phyloP scores from a whole-genome alignment of 2,113 vertebrate genomes.

The Chiloscyllium plagiosum region DNA sequence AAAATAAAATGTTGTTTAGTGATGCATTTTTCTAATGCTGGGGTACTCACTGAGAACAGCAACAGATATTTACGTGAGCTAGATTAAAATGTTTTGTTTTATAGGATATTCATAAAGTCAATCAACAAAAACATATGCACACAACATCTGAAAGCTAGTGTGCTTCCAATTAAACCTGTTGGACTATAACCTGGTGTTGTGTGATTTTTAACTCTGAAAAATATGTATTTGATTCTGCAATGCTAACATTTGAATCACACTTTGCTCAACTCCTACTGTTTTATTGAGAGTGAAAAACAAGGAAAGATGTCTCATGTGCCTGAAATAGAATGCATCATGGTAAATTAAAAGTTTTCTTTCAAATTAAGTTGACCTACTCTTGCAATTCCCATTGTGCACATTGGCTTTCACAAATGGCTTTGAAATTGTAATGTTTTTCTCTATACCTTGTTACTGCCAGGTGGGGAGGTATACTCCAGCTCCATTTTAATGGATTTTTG shows the following conservation, averaged over 20 bases:
- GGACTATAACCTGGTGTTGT: no score
- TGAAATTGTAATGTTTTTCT: no score
- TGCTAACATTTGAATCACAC: not conserved
- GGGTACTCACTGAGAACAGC: not conserved
- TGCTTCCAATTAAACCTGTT: no score
- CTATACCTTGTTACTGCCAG: no score
- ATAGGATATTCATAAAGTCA: not conserved
- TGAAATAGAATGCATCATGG: not conserved
- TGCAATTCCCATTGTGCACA: no score
- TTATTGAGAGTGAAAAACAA: not conserved
- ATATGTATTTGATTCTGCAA: not conserved
- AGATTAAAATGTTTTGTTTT: not conserved
- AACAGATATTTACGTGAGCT: not conserved
- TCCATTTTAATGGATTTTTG: no score
- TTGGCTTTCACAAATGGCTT: no score
- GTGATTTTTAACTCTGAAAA: no score
- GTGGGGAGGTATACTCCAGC: no score
- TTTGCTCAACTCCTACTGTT: not conserved
- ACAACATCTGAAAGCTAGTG: not conserved
- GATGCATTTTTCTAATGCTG: not conserved
- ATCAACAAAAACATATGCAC: not conserved
- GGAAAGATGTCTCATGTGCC: not conserved
- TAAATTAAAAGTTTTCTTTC: not conserved
- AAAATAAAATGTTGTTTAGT: not conserved
- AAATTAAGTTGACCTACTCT: no score